These are phyloP conservation scores for Synanceia verrucosa DNA, from an alignment of 2,797 vertebrate genomes.

Conservation along the genomic window DNA sequence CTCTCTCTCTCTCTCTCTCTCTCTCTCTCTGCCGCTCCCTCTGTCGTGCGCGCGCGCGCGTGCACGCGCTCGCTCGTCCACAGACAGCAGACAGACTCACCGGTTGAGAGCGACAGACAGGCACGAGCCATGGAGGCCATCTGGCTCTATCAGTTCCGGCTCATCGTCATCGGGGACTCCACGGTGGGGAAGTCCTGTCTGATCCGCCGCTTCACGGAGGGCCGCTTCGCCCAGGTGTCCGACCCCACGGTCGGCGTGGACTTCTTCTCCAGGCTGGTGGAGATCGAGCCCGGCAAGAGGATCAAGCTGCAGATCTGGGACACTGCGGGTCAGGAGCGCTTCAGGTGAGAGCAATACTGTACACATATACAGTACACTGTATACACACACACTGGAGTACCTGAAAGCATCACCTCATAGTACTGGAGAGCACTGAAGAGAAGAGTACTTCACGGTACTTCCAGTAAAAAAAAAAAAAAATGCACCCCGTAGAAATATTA, in stretches of 20 bases:
- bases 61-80: not conserved
- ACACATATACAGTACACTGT: too few relatives aligned
- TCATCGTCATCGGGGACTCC: slow-evolving; percentile 97
- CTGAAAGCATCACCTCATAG: too few relatives aligned
- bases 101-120: slow-evolving; percentile 11
- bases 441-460: too few relatives aligned
- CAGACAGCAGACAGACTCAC: not conserved
- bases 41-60: not conserved
- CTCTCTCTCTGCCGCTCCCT: not conserved
- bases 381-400: too few relatives aligned
- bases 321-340: slow-evolving; percentile 92
- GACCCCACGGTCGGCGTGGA: slow-evolving; percentile 97
- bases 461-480: not conserved
- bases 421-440: too few relatives aligned
- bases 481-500: not conserved
- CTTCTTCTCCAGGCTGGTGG: slow-evolving; percentile 96
- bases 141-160: slow-evolving; percentile 97
- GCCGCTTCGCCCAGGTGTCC: slow-evolving; percentile 94
- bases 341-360: slow-evolving; percentile 80
- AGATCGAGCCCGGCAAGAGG: slow-evolving; percentile 95
- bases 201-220: slow-evolving; percentile 96
- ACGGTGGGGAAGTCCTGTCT: slow-evolving; percentile 97
- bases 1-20: not conserved
- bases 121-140: slow-evolving; percentile 81
- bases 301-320: slow-evolving; percentile 98